phyloP scores from a whole-genome alignment of 2,113 vertebrate genomes.

The Osmerus eperlanus region DNA sequence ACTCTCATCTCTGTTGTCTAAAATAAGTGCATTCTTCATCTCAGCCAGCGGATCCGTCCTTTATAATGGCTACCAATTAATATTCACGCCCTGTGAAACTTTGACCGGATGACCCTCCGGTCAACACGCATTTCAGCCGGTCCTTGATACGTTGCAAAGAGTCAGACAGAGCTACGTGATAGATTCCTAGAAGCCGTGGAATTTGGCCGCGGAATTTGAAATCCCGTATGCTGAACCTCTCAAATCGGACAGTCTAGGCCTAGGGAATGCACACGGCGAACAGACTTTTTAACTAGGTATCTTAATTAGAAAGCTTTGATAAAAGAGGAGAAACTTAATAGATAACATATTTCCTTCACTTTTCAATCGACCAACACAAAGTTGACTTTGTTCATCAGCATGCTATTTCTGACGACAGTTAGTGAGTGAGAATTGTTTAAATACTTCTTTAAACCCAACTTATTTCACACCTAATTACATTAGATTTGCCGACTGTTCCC shows the following conservation, averaged over 20 bases:
- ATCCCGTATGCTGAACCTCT: neutral
- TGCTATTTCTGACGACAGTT: neutral
- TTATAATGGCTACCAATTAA: too few species aligned
- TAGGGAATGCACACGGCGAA: conserved; percentile 50
- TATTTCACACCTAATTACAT: neutral
- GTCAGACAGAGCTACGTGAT: too few species aligned
- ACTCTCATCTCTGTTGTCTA: conserved; percentile 9
- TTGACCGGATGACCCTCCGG: too few species aligned
- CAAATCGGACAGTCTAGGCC: conserved; percentile 54
- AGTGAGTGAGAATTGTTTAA: neutral
- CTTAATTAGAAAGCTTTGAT: conserved; percentile 54
- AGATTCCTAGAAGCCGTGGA: too few species aligned
- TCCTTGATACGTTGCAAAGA: too few species aligned
- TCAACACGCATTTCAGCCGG: too few species aligned
- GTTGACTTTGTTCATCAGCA: conserved; percentile 5
- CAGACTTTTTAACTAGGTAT: conserved; percentile 55
- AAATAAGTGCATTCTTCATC: conserved; percentile 41
- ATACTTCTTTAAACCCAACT: neutral
- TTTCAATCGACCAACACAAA: conserved; percentile 33
- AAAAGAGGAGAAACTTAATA: conserved; percentile 65
- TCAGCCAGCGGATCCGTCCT: conserved; percentile 31
- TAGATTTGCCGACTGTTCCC: neutral
- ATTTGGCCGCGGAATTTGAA: too few species aligned
- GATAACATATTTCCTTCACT: conserved; percentile 60
- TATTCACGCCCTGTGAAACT: too few species aligned